Evolutionary conservation across 2,113 vertebrate genomes (phyloP), one percentile per base, ranked within the genome.

Genomic region (Coreoperca whiteheadi): DNA sequence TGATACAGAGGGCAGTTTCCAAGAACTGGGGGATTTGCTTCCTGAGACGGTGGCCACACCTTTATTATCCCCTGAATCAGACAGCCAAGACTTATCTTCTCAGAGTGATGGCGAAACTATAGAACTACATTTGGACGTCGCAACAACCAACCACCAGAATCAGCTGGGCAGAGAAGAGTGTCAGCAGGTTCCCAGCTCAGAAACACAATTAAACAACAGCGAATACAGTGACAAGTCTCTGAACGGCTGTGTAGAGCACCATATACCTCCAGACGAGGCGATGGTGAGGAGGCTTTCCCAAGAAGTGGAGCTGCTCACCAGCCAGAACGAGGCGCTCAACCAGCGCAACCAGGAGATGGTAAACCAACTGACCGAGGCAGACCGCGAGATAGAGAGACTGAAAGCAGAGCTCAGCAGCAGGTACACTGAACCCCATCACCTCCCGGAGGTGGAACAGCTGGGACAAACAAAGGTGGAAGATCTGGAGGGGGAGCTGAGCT

Each of bases 291-390:
- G 53, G 46, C 89, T 94, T 0, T 88, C 88, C 60, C 73, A 68
- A 25, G 88, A 94, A 76, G 76, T 93, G 59, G 87, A 89, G 57
- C 75, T 89, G 39, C 91, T 94, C 56, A 80, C 77, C 8, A 54
- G 59, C 60, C 91, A 93, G 88, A 94, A 94, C 9, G 61, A 91
- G 54, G 91, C 90, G 7, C 91, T 95, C 34, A 77, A 94, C 77
- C 95, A 92, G 60, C 91, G 77, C 41, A 94, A 91, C 88, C 94
- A 95, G 79, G 95, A 95, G 87, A 93, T 95, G 89, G 66, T 95
- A 0, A 93, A 95, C 91, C 94, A 95, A 51, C 88, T 95, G 84
- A 94, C 90, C 0, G 95, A 95, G 88, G 94, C 94, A 0, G 93
- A 95, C 89, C 64, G 91, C 1, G 94, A 95, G 89, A 94, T 95